phyloP scores from a whole-genome alignment of 2,797 vertebrate genomes.

The Fratercula arctica region DNA sequence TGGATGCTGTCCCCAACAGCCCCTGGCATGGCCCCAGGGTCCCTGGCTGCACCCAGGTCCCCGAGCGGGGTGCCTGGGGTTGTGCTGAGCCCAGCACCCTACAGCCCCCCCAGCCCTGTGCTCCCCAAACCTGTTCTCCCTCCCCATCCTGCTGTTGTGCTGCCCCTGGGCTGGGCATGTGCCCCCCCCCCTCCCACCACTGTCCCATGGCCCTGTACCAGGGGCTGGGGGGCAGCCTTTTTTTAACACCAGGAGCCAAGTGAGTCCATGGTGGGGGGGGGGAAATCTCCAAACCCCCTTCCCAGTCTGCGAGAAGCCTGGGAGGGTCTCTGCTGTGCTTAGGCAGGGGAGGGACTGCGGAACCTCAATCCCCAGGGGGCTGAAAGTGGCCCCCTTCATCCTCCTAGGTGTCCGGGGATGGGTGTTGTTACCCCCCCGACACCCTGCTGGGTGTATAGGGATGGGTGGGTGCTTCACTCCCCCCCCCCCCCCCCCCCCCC shows the following conservation, averaged over 20 bases:
- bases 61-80: rapidly evolving
- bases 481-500: too few relatives aligned
- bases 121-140: not conserved
- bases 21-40: rapidly evolving
- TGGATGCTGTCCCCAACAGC: rapidly evolving
- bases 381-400: not conserved
- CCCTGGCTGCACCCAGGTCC: not conserved
- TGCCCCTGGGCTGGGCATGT: not conserved
- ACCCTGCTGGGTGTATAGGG: not conserved
- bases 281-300: too few relatives aligned
- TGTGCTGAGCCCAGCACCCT: not conserved
- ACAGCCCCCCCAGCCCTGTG: rapidly evolving
- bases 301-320: rapidly evolving
- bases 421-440: too few relatives aligned
- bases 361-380: too few relatives aligned
- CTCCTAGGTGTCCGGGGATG: too few relatives aligned
- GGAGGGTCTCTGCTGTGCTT: not conserved
- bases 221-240: not conserved
- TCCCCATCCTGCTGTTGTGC: not conserved
- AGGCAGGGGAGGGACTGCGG: not conserved
- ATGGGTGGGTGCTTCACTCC: too few relatives aligned
- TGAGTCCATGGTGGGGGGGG: rapidly evolving
- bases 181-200: rapidly evolving
- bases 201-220: not conserved
- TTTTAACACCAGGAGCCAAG: too few relatives aligned